Base-by-base conservation (phyloP, 2,888 invertebrate species). In the Spatulosminthurus flaviceps region DNA sequence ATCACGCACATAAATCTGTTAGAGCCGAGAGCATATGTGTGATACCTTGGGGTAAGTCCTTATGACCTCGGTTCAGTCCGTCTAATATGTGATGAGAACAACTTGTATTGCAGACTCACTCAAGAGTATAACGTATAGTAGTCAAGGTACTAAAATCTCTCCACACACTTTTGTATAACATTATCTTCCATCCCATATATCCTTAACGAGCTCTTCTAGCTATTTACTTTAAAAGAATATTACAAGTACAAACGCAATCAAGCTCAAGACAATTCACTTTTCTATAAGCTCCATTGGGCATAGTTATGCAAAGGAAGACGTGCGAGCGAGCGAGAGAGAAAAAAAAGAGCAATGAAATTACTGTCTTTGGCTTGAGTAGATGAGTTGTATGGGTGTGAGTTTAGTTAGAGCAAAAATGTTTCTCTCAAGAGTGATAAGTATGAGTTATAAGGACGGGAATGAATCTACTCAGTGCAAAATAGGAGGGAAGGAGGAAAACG, bases 1-100 rank as follows among this genome's bases (percentile, higher is more conserved):
- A 70, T 70, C 70, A 70, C 70, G 41, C 70, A 41, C 70, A 70
- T 70, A 70, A 70, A 70, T 70, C 70, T 70, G 41, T 70, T 70
- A 70, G 70, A 41, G 70, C 70, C 70, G 70, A 41, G 41, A 70
- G 70, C 28, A 70, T 13, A n/a, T 7, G n/a, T 21, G 26, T 21
- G 34, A 70, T 70, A 41, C 70, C 70, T 70, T 70, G 13, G 41
- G 70, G 70, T 70, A 70, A 70, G 70, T 41, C 70, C 41, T 29
- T 41, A 70, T 70, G 70, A 70, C 70, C 70, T 70, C 70, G 70
- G 70, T 21, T 70, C 34, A 9, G 64, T 64, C 64, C 5, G 19
- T 51, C 7, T n/a, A 51, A 51, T 41, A 28, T 26, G 24, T 67
- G 24, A 26, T 28, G 26, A 13, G 67, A 67, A 67, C 11, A 67